Conservation (phyloP, 2,113 vertebrate genomes). For the Pampusana beccarii region DNA sequence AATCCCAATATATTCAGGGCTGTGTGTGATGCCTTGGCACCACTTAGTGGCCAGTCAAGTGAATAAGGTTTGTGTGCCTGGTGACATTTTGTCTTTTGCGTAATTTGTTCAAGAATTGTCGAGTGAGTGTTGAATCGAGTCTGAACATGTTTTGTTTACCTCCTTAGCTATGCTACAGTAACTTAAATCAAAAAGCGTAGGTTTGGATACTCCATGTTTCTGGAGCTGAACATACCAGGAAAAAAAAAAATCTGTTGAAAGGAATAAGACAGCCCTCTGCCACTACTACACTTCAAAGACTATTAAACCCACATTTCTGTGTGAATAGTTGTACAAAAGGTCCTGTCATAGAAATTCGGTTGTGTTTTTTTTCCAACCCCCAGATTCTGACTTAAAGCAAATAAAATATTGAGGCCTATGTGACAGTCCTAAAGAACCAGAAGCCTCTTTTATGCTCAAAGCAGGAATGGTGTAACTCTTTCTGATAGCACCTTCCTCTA, state of each 20-base stretch:
- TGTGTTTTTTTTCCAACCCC: background rate
- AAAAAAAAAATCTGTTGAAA: background rate
- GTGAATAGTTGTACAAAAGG: background rate
- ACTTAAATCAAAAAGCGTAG: background rate
- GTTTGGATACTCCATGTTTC: background rate
- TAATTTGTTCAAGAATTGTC: background rate
- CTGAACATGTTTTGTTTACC: background rate
- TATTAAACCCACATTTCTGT: background rate
- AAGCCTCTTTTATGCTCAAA: background rate
- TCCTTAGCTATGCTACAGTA: background rate
- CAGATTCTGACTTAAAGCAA: background rate
- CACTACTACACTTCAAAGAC: background rate
- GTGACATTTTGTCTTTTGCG: accelerated
- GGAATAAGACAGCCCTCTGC: background rate
- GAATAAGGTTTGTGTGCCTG: background rate
- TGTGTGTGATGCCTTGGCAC: background rate
- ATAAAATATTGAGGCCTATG: background rate
- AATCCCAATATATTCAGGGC: background rate
- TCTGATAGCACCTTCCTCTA: background rate
- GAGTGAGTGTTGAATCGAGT: background rate
- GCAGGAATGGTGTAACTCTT: background rate
- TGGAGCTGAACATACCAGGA: background rate
- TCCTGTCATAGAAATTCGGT: background rate
- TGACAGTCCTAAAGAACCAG: background rate
- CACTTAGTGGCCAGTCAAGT: conserved; percentile 30